These are phyloP conservation scores for Cercopithecus mona DNA, from an alignment of 2,113 vertebrate genomes.

Conservation along the genomic window DNA sequence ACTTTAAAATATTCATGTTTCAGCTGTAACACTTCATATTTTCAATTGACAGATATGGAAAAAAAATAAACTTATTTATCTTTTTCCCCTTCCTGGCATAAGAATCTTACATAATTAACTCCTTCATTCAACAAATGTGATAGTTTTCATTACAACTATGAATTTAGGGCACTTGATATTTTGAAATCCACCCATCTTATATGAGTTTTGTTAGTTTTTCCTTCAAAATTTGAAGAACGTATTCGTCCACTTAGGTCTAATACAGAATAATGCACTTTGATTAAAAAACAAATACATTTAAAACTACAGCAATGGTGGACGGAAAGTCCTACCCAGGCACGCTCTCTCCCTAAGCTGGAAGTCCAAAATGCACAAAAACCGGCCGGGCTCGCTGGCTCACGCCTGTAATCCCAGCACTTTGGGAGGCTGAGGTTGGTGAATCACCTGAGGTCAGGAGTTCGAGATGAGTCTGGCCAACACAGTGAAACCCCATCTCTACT, in stretches of 20 bases:
- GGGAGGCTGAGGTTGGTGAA: too few relatives aligned
- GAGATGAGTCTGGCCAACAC: too few relatives aligned
- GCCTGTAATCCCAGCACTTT: too few relatives aligned
- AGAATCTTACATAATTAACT: slow-evolving; percentile 33
- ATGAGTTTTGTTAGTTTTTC: neutral
- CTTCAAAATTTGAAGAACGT: neutral
- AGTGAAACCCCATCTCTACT: too few relatives aligned
- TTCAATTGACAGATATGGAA: slow-evolving; percentile 60
- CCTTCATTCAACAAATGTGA: slow-evolving; percentile 33
- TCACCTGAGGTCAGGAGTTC: too few relatives aligned
- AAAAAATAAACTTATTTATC: neutral
- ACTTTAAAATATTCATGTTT: slow-evolving; percentile 78
- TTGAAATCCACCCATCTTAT: neutral
- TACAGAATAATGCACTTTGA: neutral
- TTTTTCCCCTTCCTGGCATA: slow-evolving; percentile 17
- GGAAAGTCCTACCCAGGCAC: fast-evolving
- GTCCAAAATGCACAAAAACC: neutral
- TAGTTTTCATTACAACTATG: neutral
- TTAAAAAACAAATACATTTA: neutral
- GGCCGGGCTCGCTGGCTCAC: too few relatives aligned
- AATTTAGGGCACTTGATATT: neutral
- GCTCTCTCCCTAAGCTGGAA: neutral
- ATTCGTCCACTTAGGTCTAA: neutral
- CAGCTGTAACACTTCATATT: slow-evolving; percentile 65
- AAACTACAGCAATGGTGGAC: neutral